phyloP scores from a whole-genome alignment of 2,888 invertebrate species.

The Apodemia mormo region DNA sequence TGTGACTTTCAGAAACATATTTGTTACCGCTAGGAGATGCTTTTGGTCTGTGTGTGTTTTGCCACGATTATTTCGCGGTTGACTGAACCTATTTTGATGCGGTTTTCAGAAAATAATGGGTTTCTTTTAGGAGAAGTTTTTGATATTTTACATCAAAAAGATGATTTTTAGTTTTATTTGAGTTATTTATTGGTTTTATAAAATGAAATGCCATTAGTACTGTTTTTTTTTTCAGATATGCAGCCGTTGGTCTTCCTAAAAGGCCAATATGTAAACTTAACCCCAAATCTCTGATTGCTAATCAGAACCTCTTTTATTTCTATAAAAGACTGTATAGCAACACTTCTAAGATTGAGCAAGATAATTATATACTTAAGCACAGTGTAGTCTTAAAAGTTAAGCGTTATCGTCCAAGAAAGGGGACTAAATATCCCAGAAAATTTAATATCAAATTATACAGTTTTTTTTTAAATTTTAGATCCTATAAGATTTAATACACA shows the following conservation, averaged over 20 bases:
- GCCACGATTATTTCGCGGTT: no score
- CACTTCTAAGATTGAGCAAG: not conserved
- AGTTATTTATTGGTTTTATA: not conserved
- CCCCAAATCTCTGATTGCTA: not conserved
- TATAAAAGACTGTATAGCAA: not conserved
- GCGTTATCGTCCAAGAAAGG: not conserved
- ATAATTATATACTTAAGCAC: not conserved
- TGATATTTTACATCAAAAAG: no score
- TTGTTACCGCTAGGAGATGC: no score
- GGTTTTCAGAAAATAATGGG: no score
- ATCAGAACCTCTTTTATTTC: not conserved
- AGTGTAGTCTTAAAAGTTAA: not conserved
- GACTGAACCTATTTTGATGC: no score
- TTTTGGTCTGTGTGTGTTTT: no score
- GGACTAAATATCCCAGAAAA: not conserved
- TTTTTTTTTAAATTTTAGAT: not conserved
- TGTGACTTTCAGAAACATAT: no score
- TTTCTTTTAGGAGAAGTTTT: no score
- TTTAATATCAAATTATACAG: not conserved
- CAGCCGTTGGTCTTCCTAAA: constrained; percentile 28
- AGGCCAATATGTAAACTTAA: constrained; percentile 22
- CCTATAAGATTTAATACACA: not conserved
- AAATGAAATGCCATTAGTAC: not conserved
- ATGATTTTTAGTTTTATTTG: not conserved
- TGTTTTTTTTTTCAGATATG: constrained; percentile 14